Conservation (phyloP, 2,113 vertebrate genomes). For the Balaenoptera acutorostrata region DNA sequence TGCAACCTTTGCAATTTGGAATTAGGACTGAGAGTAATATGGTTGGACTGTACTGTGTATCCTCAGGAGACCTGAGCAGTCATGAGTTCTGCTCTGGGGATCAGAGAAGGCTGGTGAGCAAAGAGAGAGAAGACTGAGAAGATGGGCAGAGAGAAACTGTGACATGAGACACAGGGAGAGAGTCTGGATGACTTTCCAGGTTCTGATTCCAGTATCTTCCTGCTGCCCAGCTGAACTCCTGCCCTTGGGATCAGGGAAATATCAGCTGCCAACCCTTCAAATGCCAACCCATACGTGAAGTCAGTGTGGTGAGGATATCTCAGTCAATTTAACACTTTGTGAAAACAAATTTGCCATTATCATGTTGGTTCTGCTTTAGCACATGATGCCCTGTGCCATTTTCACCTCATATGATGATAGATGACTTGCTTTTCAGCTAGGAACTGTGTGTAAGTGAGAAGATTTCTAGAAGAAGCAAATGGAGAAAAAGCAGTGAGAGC, state of each 20-base stretch:
- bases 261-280: not conserved
- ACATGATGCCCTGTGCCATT: slow-evolving; percentile 26
- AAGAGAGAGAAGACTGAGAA: not conserved
- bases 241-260: not conserved
- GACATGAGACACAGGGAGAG: not conserved
- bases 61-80: not conserved
- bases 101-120: not conserved
- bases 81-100: not conserved
- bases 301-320: not conserved
- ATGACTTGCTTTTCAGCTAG: slow-evolving; percentile 57
- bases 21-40: not conserved
- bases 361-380: not conserved
- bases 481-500: slow-evolving; percentile 54
- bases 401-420: slow-evolving; percentile 46
- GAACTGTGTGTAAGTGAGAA: slow-evolving; percentile 61
- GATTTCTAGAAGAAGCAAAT: slow-evolving; percentile 65
- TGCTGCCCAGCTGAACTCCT: not conserved
- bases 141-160: not conserved
- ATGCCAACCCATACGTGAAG: not conserved
- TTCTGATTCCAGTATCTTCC: not conserved
- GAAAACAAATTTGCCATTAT: not conserved
- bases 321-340: not conserved
- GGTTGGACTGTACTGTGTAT: not conserved
- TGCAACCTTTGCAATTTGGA: not conserved
- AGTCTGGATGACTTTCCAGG: not conserved